Base-by-base conservation (phyloP, 2,797 vertebrate genomes). In the Heterohyrax brucei region DNA sequence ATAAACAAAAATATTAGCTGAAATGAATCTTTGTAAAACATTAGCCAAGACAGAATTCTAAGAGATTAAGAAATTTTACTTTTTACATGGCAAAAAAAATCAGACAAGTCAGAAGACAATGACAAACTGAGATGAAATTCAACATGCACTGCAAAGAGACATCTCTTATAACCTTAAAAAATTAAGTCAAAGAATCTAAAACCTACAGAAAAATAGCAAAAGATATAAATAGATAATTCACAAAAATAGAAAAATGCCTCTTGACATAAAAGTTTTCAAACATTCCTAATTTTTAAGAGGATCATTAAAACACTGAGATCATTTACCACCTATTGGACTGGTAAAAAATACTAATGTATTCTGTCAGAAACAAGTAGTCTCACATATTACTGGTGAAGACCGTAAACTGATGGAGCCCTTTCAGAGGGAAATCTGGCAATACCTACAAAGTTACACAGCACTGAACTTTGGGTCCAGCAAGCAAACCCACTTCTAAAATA, bases 21-120 rank as follows among this genome's bases (percentile, higher is more conserved):
- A 94, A 85, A 72, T 33, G 21, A 87, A 39, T 82, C 46, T 87
- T 50, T 95, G 26, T 56, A 87, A 88, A 91, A 89, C 10, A 44
- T 7, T 9, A 78, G n/a, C 78, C 30, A 64, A 46, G 10, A 78
- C 18, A 92, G 26, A 92, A 73, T 78, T 91, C 33, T 91, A 76
- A 66, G 85, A 91, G 72, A 24, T 46, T 33, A 64, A 72, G 70
- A 73, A 61, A 75, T 75, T 26, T 78, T 21, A 90, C 24, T 56
- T 21, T 64, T 86, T 66, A 73, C 24, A 64, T 46, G 22, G 33
- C 66, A 88, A 89, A 90, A 79, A 79, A n/a, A 19, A 84, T 50
- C 73, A 75, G 73, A 87, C 70, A 72, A 59, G 44, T 79, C 44
- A 90, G 85, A 44, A 90, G 44, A 62, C 53, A 89, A 90, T 73